These are phyloP conservation scores for Phrixothrix hirtus DNA, from an alignment of 2,888 invertebrate genomes.

Conservation along the genomic window DNA sequence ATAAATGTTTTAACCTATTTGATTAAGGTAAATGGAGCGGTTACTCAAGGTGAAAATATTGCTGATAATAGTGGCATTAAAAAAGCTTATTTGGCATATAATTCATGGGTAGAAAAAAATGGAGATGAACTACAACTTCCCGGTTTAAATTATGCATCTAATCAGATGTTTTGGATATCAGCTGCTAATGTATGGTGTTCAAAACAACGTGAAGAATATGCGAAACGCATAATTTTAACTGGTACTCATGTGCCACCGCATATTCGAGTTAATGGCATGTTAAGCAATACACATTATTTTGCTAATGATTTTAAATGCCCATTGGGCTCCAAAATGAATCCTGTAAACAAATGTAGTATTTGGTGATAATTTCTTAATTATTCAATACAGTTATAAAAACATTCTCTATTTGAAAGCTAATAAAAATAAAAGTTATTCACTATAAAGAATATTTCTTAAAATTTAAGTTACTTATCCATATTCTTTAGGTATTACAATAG, in stretches of 20 bases:
- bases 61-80: slow-evolving; percentile 94
- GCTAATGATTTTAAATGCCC: slow-evolving; percentile 66
- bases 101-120: slow-evolving; percentile 74
- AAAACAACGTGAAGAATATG: slow-evolving; percentile 66
- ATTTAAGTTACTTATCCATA: no score
- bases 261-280: slow-evolving; percentile 65
- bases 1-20: neutral
- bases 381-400: no score
- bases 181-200: slow-evolving; percentile 89
- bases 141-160: slow-evolving; percentile 68
- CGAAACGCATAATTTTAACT: slow-evolving; percentile 79
- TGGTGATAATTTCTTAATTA: no score
- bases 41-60: slow-evolving; percentile 92
- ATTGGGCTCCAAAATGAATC: no score
- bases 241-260: slow-evolving; percentile 73
- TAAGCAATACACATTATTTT: slow-evolving; percentile 66
- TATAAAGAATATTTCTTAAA: no score
- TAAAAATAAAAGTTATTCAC: no score
- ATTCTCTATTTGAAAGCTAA: no score
- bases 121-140: slow-evolving; percentile 65
- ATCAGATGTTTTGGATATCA: slow-evolving; percentile 80
- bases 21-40: slow-evolving; percentile 81
- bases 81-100: no score
- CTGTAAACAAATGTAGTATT: slow-evolving; percentile 63
- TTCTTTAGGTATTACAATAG: no score